Conservation (phyloP, 2,113 vertebrate genomes). For the Sylvilagus bachmani region DNA sequence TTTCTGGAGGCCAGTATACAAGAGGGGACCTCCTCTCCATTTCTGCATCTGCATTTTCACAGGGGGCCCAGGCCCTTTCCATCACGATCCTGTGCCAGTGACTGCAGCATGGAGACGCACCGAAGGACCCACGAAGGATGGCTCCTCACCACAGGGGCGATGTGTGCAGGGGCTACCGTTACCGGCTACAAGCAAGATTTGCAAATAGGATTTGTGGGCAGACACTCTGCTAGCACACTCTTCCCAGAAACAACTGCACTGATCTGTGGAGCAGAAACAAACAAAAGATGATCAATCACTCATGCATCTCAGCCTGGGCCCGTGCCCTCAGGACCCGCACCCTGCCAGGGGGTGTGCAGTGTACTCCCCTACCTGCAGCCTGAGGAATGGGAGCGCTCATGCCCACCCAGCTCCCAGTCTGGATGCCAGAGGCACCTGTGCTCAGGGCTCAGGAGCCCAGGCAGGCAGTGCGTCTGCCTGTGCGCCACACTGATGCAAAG, state of each 20-base stretch:
- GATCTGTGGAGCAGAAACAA: conserved; percentile 44
- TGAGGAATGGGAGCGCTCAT: neutral
- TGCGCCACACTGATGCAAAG: conserved; percentile 89
- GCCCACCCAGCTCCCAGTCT: neutral
- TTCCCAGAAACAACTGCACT: neutral
- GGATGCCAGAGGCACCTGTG: neutral
- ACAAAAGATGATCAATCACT: neutral
- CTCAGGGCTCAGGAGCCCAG: neutral
- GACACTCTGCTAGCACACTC: neutral
- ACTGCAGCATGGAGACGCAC: neutral
- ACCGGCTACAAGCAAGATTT: neutral
- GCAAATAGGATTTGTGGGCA: neutral
- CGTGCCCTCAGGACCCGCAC: neutral
- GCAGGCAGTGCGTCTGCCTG: conserved; percentile 79
- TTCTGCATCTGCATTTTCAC: neutral
- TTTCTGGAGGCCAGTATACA: neutral
- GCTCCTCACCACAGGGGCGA: neutral
- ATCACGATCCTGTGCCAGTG: neutral
- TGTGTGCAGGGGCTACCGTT: neutral
- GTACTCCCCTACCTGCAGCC: neutral
- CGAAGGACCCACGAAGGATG: rapidly evolving
- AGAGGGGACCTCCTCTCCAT: neutral
- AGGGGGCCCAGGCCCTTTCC: neutral
- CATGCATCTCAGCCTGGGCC: neutral
- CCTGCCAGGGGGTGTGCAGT: rapidly evolving